Evolutionary conservation across 2,797 vertebrate species (phyloP), one percentile per base, ranked within the genome.

Genomic region (Liparis tanakae): DNA sequence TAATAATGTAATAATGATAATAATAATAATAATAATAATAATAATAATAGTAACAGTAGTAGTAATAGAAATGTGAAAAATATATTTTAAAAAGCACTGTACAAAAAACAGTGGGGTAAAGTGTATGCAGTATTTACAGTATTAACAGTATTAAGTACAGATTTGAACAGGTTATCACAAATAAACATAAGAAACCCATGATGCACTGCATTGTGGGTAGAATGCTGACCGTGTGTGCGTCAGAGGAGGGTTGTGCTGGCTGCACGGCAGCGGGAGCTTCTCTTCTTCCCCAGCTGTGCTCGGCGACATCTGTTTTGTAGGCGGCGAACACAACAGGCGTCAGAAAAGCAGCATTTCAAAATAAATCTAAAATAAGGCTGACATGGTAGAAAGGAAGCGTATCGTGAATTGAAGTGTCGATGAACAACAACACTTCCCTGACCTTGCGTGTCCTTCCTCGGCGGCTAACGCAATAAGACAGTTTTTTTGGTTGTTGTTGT

Each of bases 281-380:
- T 86, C 78, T 57, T 72, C 75, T 75, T 70, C 79, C 83, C 88
- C 89, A 91, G 89, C 87, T 90, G 89, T 83, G 89, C 74, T 70
- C 33, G 72, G 68, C 85, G 86, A 86, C 92, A 93, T 93, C 90
- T 91, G 90, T 89, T 90, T 88, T 57, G 64, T 78, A 72, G 87
- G 87, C 75, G 69, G 74, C 70, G 64, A 76, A 85, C 86, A 83
- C 80, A 80, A 85, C 82, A 85, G 86, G 79, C 86, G 63, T 88
- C 75, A 83, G 74, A 88, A 87, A 81, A 84, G 56, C 78, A 84
- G 78, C 53, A 34, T 75, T 76, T 39, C 3, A 63, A 39, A 60
- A 61, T 36, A n/a, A 30, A 30, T 30, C 3, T 2, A 30, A 22
- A 64, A 70, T 85, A 30, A 82, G 60, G 67, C 84, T 83, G 88